Evolutionary conservation across 2,797 vertebrate genomes (phyloP).

Genomic region (Etheostoma nigrum): DNA sequence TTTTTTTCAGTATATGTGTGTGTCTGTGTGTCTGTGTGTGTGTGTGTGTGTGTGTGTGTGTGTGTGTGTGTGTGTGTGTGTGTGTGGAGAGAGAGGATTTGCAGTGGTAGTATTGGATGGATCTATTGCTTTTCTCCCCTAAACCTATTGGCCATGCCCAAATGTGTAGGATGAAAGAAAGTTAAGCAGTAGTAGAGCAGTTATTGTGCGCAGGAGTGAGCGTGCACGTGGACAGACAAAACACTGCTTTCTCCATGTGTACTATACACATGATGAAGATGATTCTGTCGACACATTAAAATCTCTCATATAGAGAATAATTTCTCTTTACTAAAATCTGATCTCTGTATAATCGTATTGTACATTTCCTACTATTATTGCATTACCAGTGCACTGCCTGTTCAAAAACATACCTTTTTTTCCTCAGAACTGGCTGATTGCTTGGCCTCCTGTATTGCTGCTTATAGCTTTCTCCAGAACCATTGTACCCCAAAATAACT

Average conservation of each 20-base stretch:
- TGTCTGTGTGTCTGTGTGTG: constrained; percentile 21
- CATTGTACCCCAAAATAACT: too few species aligned
- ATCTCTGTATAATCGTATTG: not conserved
- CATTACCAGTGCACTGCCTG: too few species aligned
- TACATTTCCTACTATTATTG: too few species aligned
- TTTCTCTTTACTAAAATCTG: not conserved
- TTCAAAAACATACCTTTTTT: too few species aligned
- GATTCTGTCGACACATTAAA: not conserved
- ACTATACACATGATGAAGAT: constrained; percentile 11
- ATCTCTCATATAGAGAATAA: not conserved
- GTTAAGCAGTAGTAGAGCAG: constrained; percentile 29
- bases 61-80: constrained; percentile 7
- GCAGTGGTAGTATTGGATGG: not conserved
- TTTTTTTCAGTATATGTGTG: constrained; percentile 11
- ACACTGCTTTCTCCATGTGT: not conserved
- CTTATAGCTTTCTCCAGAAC: too few species aligned
- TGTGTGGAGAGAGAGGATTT: not conserved
- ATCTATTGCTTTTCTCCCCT: constrained; percentile 18
- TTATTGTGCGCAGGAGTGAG: constrained; percentile 20
- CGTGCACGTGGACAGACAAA: constrained; percentile 6
- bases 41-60: constrained; percentile 1
- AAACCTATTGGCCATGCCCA: constrained; percentile 35
- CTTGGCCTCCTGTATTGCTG: too few species aligned
- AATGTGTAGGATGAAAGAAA: constrained; percentile 37
- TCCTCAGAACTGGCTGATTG: too few species aligned